Evolutionary conservation across 1,140 invertebrate genomes (phyloP).

Genomic region (Orussus abietinus): DNA sequence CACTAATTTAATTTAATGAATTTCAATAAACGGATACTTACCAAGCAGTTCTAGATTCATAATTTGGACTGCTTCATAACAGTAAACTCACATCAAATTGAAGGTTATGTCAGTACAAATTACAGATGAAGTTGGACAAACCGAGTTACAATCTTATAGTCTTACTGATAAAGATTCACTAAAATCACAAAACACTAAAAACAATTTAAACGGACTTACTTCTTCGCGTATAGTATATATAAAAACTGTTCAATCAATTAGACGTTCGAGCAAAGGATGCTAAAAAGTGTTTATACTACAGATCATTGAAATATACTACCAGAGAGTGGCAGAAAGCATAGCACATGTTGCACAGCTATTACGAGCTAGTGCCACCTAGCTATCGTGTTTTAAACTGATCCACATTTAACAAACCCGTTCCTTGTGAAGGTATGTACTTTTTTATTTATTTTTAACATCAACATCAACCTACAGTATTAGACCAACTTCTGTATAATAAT

Average conservation of each 20-base stretch:
- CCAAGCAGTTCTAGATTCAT: slow-evolving; percentile 78
- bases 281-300: too few species aligned
- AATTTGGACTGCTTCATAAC: neutral
- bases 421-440: slow-evolving; percentile 13
- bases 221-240: neutral
- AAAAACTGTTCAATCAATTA: too few species aligned
- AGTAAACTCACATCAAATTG: neutral
- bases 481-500: too few species aligned
- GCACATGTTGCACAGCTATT: too few species aligned
- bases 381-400: too few species aligned
- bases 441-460: slow-evolving; percentile 2
- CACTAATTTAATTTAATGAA: slow-evolving; percentile 18
- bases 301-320: too few species aligned
- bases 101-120: neutral
- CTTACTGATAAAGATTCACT: neutral
- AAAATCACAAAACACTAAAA: neutral
- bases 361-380: too few species aligned
- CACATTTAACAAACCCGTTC: too few species aligned
- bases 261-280: too few species aligned
- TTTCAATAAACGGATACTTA: slow-evolving; percentile 37
- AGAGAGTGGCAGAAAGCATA: too few species aligned
- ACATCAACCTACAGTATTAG: too few species aligned
- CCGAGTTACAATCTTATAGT: neutral
- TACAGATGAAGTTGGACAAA: neutral
- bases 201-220: neutral